phyloP scores from a whole-genome alignment of 2,888 invertebrate genomes.

The Idaea straminata region DNA sequence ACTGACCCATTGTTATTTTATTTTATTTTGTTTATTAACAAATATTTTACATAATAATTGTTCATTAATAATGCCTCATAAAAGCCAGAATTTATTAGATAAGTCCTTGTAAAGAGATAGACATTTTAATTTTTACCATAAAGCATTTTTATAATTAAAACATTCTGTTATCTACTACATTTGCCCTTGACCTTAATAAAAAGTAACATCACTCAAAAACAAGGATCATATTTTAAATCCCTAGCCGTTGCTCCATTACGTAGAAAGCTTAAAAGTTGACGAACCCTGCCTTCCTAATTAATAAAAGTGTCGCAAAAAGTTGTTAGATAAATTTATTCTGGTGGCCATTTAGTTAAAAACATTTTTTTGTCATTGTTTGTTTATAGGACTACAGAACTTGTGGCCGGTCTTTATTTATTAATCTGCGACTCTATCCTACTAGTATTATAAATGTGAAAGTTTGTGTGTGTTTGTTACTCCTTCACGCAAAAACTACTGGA shows the following conservation, averaged over 20 bases:
- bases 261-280: conserved; percentile 26
- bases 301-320: conserved; percentile 42
- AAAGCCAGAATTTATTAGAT: background rate
- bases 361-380: background rate
- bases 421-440: no score
- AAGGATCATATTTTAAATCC: conserved; percentile 35
- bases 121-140: background rate
- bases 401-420: no score
- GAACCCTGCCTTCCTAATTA: conserved; percentile 36
- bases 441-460: no score
- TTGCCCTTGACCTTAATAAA: background rate
- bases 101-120: background rate
- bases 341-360: background rate
- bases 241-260: conserved; percentile 38
- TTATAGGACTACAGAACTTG: no score
- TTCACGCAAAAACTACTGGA: no score
- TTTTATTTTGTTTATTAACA: no score
- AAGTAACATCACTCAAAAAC: conserved; percentile 8
- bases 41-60: no score
- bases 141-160: background rate
- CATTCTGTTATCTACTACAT: background rate
- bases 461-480: no score
- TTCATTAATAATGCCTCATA: background rate
- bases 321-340: conserved; percentile 34
- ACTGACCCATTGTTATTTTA: no score